phyloP scores from a whole-genome alignment of 2,888 invertebrate species.

The Acanthosoma haemorrhoidale region DNA sequence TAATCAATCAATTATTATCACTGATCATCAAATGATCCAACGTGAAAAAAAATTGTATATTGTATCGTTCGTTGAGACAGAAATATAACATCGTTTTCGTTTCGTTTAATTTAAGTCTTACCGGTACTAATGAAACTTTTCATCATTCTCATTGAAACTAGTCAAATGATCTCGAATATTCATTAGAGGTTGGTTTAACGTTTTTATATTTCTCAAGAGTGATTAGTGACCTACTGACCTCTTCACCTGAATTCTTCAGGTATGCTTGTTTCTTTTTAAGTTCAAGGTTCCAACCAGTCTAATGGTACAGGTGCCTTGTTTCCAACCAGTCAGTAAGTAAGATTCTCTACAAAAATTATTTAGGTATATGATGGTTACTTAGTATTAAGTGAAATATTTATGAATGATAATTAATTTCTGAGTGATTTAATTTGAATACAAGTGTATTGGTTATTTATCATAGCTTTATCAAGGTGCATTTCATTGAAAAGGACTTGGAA shows the following conservation, averaged over 20 bases:
- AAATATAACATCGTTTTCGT: background rate
- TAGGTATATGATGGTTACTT: background rate
- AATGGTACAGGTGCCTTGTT: background rate
- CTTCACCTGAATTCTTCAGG: slow-evolving; percentile 21
- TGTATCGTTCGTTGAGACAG: no score
- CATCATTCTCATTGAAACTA: no score
- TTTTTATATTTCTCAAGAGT: background rate
- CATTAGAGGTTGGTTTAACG: background rate
- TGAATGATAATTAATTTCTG: no score
- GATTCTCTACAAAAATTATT: background rate
- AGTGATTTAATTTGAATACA: no score
- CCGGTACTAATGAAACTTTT: background rate
- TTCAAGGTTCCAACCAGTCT: slow-evolving; percentile 11
- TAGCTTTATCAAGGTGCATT: background rate
- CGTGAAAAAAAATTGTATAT: no score
- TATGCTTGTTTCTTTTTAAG: background rate
- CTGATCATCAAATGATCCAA: no score
- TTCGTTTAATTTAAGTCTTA: background rate
- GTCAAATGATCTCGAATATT: no score
- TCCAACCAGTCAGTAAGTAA: background rate
- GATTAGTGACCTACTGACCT: slow-evolving; percentile 21
- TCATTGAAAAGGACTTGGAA: background rate
- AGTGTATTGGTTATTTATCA: no score
- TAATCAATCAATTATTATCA: no score
- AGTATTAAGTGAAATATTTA: no score